Evolutionary conservation across 2,113 vertebrate genomes (phyloP), one percentile per base, ranked within the genome.

Genomic region (Fulmarus glacialis): DNA sequence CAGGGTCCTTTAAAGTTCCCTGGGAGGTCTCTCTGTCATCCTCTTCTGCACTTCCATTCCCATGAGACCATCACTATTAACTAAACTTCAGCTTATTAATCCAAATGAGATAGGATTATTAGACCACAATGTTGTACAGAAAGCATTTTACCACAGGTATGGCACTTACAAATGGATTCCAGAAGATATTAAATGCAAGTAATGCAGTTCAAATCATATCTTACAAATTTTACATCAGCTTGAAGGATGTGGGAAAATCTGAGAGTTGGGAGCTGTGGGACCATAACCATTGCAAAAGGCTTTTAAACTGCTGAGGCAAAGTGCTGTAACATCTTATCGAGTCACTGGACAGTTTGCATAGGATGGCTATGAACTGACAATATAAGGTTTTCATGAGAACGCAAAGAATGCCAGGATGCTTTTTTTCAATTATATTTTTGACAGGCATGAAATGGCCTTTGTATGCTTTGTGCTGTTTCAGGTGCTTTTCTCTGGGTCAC

Each of bases 401-500:
- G 43, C 17, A 50, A 60, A 15, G 43, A 42, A 26, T 4, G 7
- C 2, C 52, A 36, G 32, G 52, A n/a, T 36, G 8, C 3, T 75
- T 34, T 42, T 82, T 73, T 22, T 19, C 38, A 58, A 3, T 32
- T 0, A 4, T 8, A 1, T 21, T 67, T 89, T 23, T 42, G 29
- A 19, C 6, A 43, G 15, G 8, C 5, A 6, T 2, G 9, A 42
- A 81, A 12, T 3, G 6, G 3, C 8, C 30, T 15, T 52, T 73
- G 40, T 59, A 21, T 87, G 32, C 53, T 63, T 26, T 64, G 38
- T 95, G 71, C 82, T 71, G 53, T 67, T 97, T 21, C 95, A 99
- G 99, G 96, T 96, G 17, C 91, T 98, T 42, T 89, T 98, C 64
- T 97, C 98, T 34, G 99, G 98, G 32, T 94, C 93, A 14, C 88